Base-by-base conservation (phyloP, 2,113 vertebrate genomes). In the Speoplatyrhinus poulsoni region DNA sequence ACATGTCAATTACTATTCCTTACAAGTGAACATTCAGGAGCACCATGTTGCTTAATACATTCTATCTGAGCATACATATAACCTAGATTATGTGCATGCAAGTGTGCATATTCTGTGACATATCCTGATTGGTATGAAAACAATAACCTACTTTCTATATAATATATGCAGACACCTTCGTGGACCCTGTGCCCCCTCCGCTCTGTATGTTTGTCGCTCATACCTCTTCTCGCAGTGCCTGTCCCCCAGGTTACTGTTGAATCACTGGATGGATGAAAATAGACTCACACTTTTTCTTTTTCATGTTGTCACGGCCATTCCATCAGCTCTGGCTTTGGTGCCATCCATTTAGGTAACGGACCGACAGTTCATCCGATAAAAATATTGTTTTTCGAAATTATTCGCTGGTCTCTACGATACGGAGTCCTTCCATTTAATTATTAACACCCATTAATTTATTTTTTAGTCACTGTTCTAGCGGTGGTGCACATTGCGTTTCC, bases 281-380 rank as follows among this genome's bases (percentile, higher is more conserved):
- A 88, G 77, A 92, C 73, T 79, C 79, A 69, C 85, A 92, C 91
- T 92, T 93, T 91, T 92, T 92, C 91, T 91, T 92, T 93, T 91
- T 93, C 91, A 92, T 93, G 86, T 92, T 93, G 90, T 89, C 83
- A 91, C 85, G 67, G 83, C 87, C 92, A 92, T 88, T 78, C 84
- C 82, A 72, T 87, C 74, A 70, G 91, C 73, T 63, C 49, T 67
- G 62, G 62, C 75, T 64, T 79, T 67, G 55, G 62, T 73, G 84
- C 69, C 74, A 62, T 54, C 71, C 83, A 67, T 78, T 16, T 36
- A 80, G 82, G 67, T 87, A 65, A 9, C 8, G 53, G 82, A 65
- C 87, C 85, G 88, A 90, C 92, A 90, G 86, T 83, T 90, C 76
- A 67, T 73, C 70, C 50, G 67, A 50, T 72, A 11, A 9, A 50